Percentiles rank a stretch among this genome's conserved stretches.
Evolutionary conservation across 2,113 vertebrate genomes (phyloP).

Genomic region (Sinocyclocheilus anophthalmus): DNA sequence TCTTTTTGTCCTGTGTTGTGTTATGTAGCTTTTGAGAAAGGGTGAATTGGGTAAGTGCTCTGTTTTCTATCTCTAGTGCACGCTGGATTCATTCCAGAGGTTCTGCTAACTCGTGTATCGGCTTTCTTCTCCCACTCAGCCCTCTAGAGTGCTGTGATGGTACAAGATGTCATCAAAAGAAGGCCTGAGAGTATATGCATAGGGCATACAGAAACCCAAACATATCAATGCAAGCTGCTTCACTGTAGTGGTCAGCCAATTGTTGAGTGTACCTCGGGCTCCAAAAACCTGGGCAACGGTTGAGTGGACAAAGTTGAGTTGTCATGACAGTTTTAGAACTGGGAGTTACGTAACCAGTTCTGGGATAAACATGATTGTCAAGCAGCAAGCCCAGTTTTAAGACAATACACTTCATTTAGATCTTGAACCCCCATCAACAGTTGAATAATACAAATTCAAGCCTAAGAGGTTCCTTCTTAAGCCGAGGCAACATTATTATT

Average conservation of each 20-base stretch:
- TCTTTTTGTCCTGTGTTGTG: background rate
- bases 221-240: background rate
- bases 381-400: conserved; percentile 24
- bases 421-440: conserved; percentile 15
- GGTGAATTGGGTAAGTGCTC: background rate
- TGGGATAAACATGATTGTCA: conserved; percentile 23
- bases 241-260: background rate
- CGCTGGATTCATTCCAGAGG: conserved; percentile 30
- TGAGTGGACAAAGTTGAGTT: background rate
- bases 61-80: conserved; percentile 12
- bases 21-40: background rate
- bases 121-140: background rate
- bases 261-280: background rate
- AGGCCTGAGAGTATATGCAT: background rate
- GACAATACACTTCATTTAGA: conserved; percentile 45
- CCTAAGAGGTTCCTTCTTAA: background rate
- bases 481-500: background rate
- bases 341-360: conserved; percentile 2
- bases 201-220: background rate
- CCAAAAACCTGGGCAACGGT: conserved; percentile 6
- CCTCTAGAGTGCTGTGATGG: background rate
- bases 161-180: background rate
- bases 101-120: conserved; percentile 9
- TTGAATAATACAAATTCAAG: conserved; percentile 28
- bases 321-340: conserved; percentile 41